Evolutionary conservation across 2,888 invertebrate genomes (phyloP).

Genomic region (Amphipyra tragopoginis): DNA sequence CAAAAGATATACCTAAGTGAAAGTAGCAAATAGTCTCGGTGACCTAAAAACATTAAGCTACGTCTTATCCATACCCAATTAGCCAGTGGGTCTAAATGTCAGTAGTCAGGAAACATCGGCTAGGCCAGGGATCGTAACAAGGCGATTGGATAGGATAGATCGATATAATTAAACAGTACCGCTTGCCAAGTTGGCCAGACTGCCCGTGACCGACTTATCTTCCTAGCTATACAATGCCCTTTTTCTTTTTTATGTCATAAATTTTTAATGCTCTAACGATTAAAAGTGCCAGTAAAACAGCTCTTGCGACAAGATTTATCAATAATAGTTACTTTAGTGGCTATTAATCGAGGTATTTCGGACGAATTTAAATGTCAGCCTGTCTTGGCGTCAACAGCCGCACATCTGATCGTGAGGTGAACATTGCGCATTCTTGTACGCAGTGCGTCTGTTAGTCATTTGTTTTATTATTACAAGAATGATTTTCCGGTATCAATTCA

Average conservation of each 20-base stretch:
- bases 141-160: slow-evolving; percentile 69
- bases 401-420: no score
- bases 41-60: slow-evolving; percentile 28
- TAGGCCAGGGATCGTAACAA: slow-evolving; percentile 62
- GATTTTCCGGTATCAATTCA: no score
- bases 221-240: slow-evolving; percentile 40
- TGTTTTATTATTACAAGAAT: slow-evolving; percentile 8
- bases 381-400: no score
- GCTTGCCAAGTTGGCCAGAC: slow-evolving; percentile 85
- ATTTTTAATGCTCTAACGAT: neutral
- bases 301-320: slow-evolving; percentile 17
- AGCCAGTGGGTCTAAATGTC: slow-evolving; percentile 15
- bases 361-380: neutral
- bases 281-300: slow-evolving; percentile 22
- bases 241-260: slow-evolving; percentile 32
- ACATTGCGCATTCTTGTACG: slow-evolving; percentile 15
- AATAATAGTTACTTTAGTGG: slow-evolving; percentile 11
- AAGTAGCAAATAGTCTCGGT: neutral
- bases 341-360: slow-evolving; percentile 22
- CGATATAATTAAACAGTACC: slow-evolving; percentile 80
- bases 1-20: no score
- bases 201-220: slow-evolving; percentile 73
- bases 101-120: slow-evolving; percentile 60
- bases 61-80: slow-evolving; percentile 12
- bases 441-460: slow-evolving; percentile 9